These are phyloP conservation scores for Phymastichus coffea DNA, from an alignment of 1,140 invertebrate genomes.

Conservation along the genomic window DNA sequence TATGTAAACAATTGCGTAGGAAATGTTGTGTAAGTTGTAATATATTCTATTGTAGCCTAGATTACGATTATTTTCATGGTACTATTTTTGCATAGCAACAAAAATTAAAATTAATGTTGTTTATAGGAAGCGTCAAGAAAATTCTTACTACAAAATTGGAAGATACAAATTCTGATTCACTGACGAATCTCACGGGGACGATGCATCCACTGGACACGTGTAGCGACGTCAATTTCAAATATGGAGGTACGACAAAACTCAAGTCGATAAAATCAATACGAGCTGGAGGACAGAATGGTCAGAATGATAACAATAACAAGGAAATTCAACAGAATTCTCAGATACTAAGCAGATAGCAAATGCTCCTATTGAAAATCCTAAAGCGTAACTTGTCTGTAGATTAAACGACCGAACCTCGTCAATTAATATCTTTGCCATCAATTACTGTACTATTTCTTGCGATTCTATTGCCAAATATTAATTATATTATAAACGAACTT, in stretches of 20 bases:
- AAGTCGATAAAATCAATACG: slow-evolving; percentile 59
- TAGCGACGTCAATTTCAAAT: slow-evolving; percentile 66
- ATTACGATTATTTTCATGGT: neutral
- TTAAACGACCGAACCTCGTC: slow-evolving; percentile 22
- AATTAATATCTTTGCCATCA: slow-evolving; percentile 27
- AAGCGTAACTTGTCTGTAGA: slow-evolving; percentile 33
- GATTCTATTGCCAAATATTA: slow-evolving; percentile 30
- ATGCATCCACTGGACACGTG: slow-evolving; percentile 62
- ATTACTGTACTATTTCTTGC: slow-evolving; percentile 8
- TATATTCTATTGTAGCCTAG: too few species aligned
- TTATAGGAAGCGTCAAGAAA: slow-evolving; percentile 50
- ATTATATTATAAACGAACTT: slow-evolving; percentile 2
- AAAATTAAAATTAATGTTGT: neutral
- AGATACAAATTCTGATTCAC: slow-evolving; percentile 45
- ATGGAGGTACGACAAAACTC: slow-evolving; percentile 66
- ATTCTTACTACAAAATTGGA: slow-evolving; percentile 54
- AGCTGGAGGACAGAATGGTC: slow-evolving; percentile 8
- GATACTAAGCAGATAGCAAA: slow-evolving; percentile 49
- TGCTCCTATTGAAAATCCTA: slow-evolving; percentile 39
- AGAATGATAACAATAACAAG: slow-evolving; percentile 39
- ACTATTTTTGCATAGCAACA: neutral
- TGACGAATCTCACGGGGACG: slow-evolving; percentile 40
- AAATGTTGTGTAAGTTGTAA: too few species aligned
- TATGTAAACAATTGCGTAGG: too few species aligned
- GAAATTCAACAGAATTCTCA: slow-evolving; percentile 41